A percentile compares a stretch with the other conserved stretches of the same genome.
These are phyloP conservation scores for Meteorus colon DNA, from an alignment of 2,888 invertebrate species.

Conservation along the genomic window DNA sequence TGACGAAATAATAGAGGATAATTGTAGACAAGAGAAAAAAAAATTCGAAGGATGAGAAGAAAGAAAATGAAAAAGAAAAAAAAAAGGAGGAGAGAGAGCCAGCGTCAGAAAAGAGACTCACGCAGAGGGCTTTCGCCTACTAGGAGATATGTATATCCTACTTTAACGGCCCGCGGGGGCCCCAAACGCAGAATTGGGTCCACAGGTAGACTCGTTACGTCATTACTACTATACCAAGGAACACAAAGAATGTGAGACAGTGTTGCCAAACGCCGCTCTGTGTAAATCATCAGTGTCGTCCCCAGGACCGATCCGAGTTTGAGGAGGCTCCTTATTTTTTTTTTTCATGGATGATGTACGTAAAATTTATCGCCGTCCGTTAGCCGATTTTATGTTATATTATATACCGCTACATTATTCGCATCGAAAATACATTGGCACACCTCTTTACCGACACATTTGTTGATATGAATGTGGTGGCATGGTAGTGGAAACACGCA, in stretches of 20 bases:
- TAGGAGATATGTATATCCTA: slow-evolving; percentile 12
- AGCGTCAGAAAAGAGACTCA: slow-evolving; percentile 41
- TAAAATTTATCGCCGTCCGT: slow-evolving; percentile 49
- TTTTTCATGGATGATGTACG: slow-evolving; percentile 39
- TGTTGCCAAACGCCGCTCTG: slow-evolving; percentile 54
- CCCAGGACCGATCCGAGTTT: slow-evolving; percentile 44
- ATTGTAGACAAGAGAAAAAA: slow-evolving; percentile 26
- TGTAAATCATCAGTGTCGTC: slow-evolving; percentile 61
- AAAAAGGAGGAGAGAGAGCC: slow-evolving; percentile 8
- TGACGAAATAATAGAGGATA: slow-evolving; percentile 18
- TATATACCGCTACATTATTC: slow-evolving; percentile 10
- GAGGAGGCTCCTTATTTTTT: not conserved
- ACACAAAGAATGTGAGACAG: slow-evolving; percentile 67
- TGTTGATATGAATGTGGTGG: not conserved
- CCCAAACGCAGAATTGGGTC: slow-evolving; percentile 63
- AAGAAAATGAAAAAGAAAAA: slow-evolving; percentile 29
- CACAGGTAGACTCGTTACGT: slow-evolving; percentile 71
- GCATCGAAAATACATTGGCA: slow-evolving; percentile 46
- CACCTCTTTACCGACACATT: slow-evolving; percentile 30
- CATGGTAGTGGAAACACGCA: not conserved
- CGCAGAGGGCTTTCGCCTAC: slow-evolving; percentile 42
- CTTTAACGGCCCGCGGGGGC: slow-evolving; percentile 46
- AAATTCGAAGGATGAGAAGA: not conserved
- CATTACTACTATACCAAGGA: slow-evolving; percentile 64
- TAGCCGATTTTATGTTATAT: slow-evolving; percentile 44